Percentiles rank a stretch among this genome's conserved stretches.
phyloP scores from a whole-genome alignment of 1,140 invertebrate genomes.

The Drosophila ohnishii region DNA sequence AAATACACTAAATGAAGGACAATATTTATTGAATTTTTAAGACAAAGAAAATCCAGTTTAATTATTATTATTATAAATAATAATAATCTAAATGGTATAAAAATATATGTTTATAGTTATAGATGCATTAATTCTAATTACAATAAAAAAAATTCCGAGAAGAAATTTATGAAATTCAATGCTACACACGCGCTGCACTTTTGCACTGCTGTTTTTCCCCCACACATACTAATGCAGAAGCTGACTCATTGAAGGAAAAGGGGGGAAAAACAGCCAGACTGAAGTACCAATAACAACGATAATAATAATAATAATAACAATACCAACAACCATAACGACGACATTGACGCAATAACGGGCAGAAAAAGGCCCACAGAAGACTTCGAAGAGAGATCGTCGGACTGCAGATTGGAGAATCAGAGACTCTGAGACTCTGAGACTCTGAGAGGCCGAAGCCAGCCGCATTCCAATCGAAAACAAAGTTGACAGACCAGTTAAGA shows the following conservation, averaged over 20 bases:
- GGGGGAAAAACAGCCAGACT: constrained; percentile 22
- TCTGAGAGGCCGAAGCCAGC: constrained; percentile 48
- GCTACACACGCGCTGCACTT: constrained; percentile 48
- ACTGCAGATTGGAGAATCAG: neutral
- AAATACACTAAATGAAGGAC: no score
- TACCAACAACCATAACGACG: constrained; percentile 39
- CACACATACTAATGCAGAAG: neutral
- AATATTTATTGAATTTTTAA: neutral
- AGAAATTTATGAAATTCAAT: constrained; percentile 42
- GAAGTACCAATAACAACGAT: constrained; percentile 39
- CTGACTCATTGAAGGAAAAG: constrained; percentile 24
- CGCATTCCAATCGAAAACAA: constrained; percentile 74
- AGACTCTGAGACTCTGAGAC: constrained; percentile 16
- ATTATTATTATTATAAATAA: no score
- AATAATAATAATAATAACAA: constrained; percentile 37
- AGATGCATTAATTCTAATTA: neutral
- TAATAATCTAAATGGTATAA: neutral
- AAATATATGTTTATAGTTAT: neutral
- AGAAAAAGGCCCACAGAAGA: constrained; percentile 23
- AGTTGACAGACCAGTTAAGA: constrained; percentile 75
- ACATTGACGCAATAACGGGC: constrained; percentile 51
- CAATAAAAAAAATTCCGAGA: constrained; percentile 2
- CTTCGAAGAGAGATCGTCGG: constrained; percentile 4
- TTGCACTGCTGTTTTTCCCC: neutral
- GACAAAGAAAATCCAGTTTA: no score